Evolutionary conservation across 2,888 invertebrate species (phyloP), one percentile per base, ranked within the genome.

Genomic region (Galeopsomyia nigrocyanea): DNA sequence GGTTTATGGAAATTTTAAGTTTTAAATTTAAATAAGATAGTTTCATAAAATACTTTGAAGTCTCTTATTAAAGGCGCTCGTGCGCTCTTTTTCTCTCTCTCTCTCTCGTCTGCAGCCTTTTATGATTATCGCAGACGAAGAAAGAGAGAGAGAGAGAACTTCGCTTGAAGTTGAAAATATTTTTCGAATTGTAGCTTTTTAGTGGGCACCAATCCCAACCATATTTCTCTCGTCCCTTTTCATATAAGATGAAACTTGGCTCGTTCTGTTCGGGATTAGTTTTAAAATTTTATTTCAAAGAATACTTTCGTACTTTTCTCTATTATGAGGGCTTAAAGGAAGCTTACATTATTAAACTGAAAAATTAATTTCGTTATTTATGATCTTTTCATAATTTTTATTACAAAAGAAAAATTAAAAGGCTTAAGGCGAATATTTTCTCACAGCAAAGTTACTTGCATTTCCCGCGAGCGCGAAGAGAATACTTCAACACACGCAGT

Each of bases 21-120:
- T 74, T 70, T 70, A 74, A 74, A 74, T 74, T 74, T 67, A 67
- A 74, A 70, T 70, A 74, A 73, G 73, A 69, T 74, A 69, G 73
- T 70, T 69, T 69, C 70, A 74, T 74, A 74, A 70, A 74, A 66
- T 74, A 74, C 70, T 74, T 74, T 70, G 70, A 74, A 74, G 70
- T 69, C 70, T 74, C 73, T 74, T 74, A 74, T 74, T 74, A 70
- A 74, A 67, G 39, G n/a, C n/a, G n/a, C n/a, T n/a, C 57, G 50
- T 64, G 7, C 39, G 14, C 55, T 63, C 10, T 70, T 58, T 65
- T 51, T 58, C 66, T 67, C 57, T 47, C 26, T 47, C 17, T 53
- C 31, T n/a, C 10, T 2, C 17, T 39, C 19, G 49, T 22, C 22
- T 16, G 13, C 17, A 7, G 50, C 46, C 47, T 70, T 70, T 74